Conservation (phyloP, 2,888 invertebrate genomes). For the Rhingia rostrata region DNA sequence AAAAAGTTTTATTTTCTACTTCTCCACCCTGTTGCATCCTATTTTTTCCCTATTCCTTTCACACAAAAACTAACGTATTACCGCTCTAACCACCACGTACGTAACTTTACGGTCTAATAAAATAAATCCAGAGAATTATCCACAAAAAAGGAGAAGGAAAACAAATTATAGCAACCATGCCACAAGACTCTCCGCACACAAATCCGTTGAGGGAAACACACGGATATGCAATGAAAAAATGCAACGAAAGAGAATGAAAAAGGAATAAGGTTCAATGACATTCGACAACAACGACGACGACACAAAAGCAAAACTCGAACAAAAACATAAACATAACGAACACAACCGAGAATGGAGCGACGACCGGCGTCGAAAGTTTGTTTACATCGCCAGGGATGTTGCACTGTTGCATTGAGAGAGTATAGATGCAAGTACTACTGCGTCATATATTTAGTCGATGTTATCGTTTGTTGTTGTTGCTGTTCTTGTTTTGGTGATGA, state of each 20-base stretch:
- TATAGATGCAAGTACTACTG: constrained; percentile 8
- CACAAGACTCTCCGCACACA: constrained; percentile 6
- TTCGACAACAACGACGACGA: constrained; percentile 45
- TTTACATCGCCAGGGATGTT: constrained; percentile 72
- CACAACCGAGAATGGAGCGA: constrained; percentile 62
- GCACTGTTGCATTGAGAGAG: constrained; percentile 66
- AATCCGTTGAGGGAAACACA: constrained; percentile 1
- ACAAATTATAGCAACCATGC: constrained; percentile 36
- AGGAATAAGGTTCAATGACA: constrained; percentile 71
- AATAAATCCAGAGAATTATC: constrained; percentile 50
- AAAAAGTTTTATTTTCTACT: neutral
- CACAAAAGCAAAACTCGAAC: constrained; percentile 75
- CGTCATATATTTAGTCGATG: constrained; percentile 14
- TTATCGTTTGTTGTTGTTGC: neutral
- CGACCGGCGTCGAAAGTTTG: constrained; percentile 74
- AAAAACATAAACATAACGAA: constrained; percentile 72
- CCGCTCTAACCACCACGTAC: constrained; percentile 5
- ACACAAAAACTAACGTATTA: constrained; percentile 6
- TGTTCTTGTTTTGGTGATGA: constrained; percentile 6
- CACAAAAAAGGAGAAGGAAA: constrained; percentile 43
- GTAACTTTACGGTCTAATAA: constrained; percentile 37
- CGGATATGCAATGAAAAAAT: constrained; percentile 21
- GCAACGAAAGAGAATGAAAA: constrained; percentile 59
- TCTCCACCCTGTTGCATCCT: constrained; percentile 25
- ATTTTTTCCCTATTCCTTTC: constrained; percentile 5